A percentile compares a stretch with the other conserved stretches of the same genome.
Conservation (phyloP, 2,797 vertebrate species). For the Enteromius trimaculatus region DNA sequence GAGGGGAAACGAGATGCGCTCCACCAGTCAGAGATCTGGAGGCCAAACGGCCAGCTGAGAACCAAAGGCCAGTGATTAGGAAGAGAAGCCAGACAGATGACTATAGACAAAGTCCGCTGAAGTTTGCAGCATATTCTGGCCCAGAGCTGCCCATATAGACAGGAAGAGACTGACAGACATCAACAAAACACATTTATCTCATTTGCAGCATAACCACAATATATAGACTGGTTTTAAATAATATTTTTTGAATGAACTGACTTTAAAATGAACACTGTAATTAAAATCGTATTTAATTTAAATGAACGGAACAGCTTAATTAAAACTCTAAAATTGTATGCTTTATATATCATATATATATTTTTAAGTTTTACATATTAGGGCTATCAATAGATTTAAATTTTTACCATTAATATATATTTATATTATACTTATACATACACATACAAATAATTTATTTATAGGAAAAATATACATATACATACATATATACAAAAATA, state of each 20-base stretch:
- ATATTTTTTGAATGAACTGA: too few relatives aligned
- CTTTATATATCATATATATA: too few relatives aligned
- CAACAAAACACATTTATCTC: not conserved
- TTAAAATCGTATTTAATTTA: too few relatives aligned
- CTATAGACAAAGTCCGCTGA: not conserved
- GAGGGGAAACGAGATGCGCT: constrained; percentile 31
- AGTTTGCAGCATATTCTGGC: not conserved
- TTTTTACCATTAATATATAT: too few relatives aligned
- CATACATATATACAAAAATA: too few relatives aligned
- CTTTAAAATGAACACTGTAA: too few relatives aligned
- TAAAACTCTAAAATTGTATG: too few relatives aligned
- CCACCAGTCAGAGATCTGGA: constrained; percentile 39
- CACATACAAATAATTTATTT: too few relatives aligned
- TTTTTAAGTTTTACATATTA: too few relatives aligned
- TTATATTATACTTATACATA: too few relatives aligned
- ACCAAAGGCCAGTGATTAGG: constrained; percentile 32
- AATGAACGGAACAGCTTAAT: too few relatives aligned
- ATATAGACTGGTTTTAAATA: not conserved
- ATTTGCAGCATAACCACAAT: not conserved
- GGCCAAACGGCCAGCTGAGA: constrained; percentile 37
- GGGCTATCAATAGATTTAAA: too few relatives aligned
- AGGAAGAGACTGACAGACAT: not conserved
- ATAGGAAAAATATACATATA: not conserved
- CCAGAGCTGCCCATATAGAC: not conserved
- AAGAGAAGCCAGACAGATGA: constrained; percentile 3